A percentile compares a stretch with the other conserved stretches of the same genome.
Conservation (phyloP, 2,888 invertebrate species). For the Cryptocheilus praepositus region DNA sequence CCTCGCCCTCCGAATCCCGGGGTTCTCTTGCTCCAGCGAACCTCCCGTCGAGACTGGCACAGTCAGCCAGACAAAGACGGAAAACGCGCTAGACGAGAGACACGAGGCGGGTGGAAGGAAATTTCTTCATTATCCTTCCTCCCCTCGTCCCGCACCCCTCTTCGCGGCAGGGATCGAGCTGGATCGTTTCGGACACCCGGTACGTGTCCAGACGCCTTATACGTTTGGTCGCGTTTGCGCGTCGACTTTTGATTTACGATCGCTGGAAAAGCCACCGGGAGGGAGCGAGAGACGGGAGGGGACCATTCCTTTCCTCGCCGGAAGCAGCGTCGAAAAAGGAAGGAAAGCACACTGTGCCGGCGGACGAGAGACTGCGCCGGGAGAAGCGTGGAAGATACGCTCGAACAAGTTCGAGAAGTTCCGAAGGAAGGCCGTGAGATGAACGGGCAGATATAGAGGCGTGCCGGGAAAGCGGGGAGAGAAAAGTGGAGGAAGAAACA, state of each 20-base stretch:
- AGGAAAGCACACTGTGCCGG: slow-evolving; percentile 42
- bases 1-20: no score
- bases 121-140: slow-evolving; percentile 10
- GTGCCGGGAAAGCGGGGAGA: slow-evolving; percentile 16
- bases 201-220: slow-evolving; percentile 49
- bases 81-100: neutral
- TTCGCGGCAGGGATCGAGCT: slow-evolving; percentile 25
- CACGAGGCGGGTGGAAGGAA: no score
- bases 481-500: slow-evolving; percentile 23
- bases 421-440: slow-evolving; percentile 1
- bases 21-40: no score
- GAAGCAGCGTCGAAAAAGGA: slow-evolving; percentile 42
- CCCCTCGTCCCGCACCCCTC: slow-evolving; percentile 18
- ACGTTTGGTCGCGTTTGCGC: slow-evolving; percentile 65
- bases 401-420: slow-evolving; percentile 13
- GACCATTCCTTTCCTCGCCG: slow-evolving; percentile 15
- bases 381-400: slow-evolving; percentile 10
- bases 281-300: slow-evolving; percentile 26
- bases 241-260: slow-evolving; percentile 64
- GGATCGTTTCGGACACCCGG: slow-evolving; percentile 67
- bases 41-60: neutral
- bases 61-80: no score
- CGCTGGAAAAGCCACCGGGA: slow-evolving; percentile 35
- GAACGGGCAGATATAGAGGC: neutral
- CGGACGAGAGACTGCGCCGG: slow-evolving; percentile 23